These are phyloP conservation scores for Lithophane semibrunnea DNA, from an alignment of 2,888 invertebrate species.

Conservation along the genomic window DNA sequence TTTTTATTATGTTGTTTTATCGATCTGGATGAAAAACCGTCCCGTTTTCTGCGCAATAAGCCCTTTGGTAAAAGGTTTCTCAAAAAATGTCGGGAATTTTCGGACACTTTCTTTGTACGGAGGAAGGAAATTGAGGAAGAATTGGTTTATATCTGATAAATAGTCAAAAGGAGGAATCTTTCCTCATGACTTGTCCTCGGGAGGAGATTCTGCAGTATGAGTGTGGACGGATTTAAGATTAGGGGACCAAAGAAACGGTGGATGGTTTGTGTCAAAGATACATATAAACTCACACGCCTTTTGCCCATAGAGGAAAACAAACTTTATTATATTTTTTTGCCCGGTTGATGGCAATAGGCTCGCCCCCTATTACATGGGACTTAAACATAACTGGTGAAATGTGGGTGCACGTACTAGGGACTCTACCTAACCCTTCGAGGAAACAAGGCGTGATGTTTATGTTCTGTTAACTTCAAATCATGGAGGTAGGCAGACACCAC, in stretches of 20 bases:
- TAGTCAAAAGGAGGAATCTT: background rate
- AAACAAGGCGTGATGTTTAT: too few relatives aligned
- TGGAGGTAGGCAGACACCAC: too few relatives aligned
- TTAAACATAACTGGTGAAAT: too few relatives aligned
- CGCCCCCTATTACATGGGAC: too few relatives aligned
- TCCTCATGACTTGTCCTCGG: background rate
- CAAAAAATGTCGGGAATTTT: conserved; percentile 9
- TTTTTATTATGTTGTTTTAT: conserved; percentile 38
- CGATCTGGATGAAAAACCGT: conserved; percentile 33
- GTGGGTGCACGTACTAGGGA: too few relatives aligned
- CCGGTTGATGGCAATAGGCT: too few relatives aligned
- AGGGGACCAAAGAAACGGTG: background rate
- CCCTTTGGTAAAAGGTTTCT: conserved; percentile 15
- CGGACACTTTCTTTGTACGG: background rate
- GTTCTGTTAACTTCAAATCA: too few relatives aligned
- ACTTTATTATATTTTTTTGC: too few relatives aligned
- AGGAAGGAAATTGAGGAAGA: background rate
- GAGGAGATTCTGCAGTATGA: background rate
- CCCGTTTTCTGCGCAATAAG: conserved; percentile 49
- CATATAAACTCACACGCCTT: too few relatives aligned
- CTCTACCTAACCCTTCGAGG: too few relatives aligned
- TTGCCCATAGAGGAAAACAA: too few relatives aligned
- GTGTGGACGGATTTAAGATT: background rate
- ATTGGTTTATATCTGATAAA: background rate
- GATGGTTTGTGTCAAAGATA: background rate